phyloP scores from a whole-genome alignment of 2,888 invertebrate genomes.

The Synergus itoensis region DNA sequence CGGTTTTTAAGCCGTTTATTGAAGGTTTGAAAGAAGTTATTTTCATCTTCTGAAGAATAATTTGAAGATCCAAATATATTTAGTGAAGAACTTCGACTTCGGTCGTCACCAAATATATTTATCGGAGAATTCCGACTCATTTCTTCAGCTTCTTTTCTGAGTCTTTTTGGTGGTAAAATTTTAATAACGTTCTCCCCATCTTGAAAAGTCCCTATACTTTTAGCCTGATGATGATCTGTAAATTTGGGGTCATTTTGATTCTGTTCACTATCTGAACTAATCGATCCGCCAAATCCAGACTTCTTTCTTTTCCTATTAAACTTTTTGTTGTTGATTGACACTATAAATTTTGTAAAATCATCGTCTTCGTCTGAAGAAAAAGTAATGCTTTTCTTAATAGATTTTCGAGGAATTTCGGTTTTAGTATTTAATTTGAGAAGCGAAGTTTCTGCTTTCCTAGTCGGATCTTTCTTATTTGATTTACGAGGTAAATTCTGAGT shows the following conservation, averaged over 20 bases:
- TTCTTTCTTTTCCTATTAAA: not conserved
- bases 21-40: not conserved
- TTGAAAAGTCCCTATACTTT: not conserved
- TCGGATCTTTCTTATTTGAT: not conserved
- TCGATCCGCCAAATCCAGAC: not conserved
- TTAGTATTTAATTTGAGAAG: not conserved
- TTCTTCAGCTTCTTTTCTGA: not conserved
- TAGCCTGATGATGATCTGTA: not conserved
- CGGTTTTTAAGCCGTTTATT: not conserved
- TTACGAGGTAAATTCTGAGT: not conserved
- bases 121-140: not conserved
- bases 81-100: not conserved
- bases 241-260: not conserved
- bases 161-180: not conserved
- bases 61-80: not conserved
- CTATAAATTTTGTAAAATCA: not conserved
- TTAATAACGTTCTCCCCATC: not conserved
- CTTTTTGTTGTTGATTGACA: not conserved
- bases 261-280: constrained; percentile 19
- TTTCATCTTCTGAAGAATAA: not conserved
- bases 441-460: not conserved
- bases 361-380: not conserved
- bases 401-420: not conserved
- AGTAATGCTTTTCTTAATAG: not conserved
- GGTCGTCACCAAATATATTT: not conserved